These are phyloP conservation scores for Vanacampus margaritifer DNA, from an alignment of 2,113 vertebrate species.

Conservation along the genomic window DNA sequence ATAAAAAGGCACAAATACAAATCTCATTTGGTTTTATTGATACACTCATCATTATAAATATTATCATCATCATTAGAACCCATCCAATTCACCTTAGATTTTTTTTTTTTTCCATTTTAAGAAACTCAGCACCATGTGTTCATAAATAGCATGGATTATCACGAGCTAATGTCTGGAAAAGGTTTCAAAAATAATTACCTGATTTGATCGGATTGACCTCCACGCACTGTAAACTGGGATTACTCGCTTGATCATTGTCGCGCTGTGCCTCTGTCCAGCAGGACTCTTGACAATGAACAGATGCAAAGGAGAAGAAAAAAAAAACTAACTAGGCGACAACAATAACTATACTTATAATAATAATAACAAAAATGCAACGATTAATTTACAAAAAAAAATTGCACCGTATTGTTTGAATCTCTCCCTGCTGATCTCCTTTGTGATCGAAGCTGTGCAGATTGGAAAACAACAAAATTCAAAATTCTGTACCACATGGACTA, in stretches of 20 bases:
- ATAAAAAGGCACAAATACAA: slow-evolving; percentile 53
- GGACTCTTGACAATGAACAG: slow-evolving; percentile 71
- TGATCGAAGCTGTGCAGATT: slow-evolving; percentile 53
- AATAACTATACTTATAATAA: slow-evolving; percentile 74
- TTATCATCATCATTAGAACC: slow-evolving; percentile 71
- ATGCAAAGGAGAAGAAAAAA: slow-evolving; percentile 30
- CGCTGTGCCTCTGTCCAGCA: slow-evolving; percentile 78
- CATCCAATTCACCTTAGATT: slow-evolving; percentile 43
- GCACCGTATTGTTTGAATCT: slow-evolving; percentile 58
- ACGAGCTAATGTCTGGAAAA: slow-evolving; percentile 35
- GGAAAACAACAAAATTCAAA: not conserved
- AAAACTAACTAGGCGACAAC: slow-evolving; percentile 59
- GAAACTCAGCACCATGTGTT: slow-evolving; percentile 61
- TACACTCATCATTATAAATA: slow-evolving; percentile 76
- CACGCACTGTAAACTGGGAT: slow-evolving; percentile 47
- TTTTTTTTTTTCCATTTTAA: slow-evolving; percentile 30
- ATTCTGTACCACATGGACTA: slow-evolving; percentile 10
- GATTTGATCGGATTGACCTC: slow-evolving; percentile 36
- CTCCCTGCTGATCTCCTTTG: slow-evolving; percentile 12
- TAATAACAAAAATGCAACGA: slow-evolving; percentile 51
- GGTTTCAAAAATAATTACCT: slow-evolving; percentile 10
- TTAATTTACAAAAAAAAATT: slow-evolving; percentile 47
- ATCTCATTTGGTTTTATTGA: slow-evolving; percentile 70
- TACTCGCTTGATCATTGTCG: slow-evolving; percentile 65
- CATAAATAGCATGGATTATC: slow-evolving; percentile 61